Conservation (phyloP, 1,140 invertebrate species). For the Aphis gossypii region DNA sequence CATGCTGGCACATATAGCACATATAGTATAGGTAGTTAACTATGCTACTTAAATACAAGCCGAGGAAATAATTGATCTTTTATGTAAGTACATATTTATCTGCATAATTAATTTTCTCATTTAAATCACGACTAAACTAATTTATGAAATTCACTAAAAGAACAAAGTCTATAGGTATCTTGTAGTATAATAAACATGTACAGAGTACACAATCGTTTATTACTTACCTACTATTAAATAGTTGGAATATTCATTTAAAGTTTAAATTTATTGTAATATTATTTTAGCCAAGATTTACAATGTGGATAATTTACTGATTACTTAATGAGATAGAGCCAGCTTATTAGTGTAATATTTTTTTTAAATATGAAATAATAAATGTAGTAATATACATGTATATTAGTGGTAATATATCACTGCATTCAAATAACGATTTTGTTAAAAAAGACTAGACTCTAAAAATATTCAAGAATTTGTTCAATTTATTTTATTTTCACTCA, state of each 20-base stretch:
- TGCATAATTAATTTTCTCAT: not conserved
- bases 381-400: too few relatives aligned
- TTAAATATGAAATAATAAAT: too few relatives aligned
- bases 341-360: not conserved
- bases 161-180: not conserved
- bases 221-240: not conserved
- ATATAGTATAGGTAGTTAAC: not conserved
- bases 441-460: too few relatives aligned
- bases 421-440: too few relatives aligned
- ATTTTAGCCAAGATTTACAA: not conserved
- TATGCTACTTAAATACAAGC: not conserved
- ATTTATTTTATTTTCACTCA: not conserved
- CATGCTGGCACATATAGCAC: not conserved
- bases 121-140: not conserved
- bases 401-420: too few relatives aligned
- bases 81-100: not conserved
- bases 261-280: not conserved
- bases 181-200: not conserved
- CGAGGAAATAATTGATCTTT: not conserved
- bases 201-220: not conserved
- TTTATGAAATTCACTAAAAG: not conserved
- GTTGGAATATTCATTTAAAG: not conserved
- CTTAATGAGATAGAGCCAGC: not conserved
- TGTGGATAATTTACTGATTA: not conserved
- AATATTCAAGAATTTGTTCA: too few relatives aligned